phyloP scores from a whole-genome alignment of 2,888 invertebrate genomes.

The Ormia ochracea region DNA sequence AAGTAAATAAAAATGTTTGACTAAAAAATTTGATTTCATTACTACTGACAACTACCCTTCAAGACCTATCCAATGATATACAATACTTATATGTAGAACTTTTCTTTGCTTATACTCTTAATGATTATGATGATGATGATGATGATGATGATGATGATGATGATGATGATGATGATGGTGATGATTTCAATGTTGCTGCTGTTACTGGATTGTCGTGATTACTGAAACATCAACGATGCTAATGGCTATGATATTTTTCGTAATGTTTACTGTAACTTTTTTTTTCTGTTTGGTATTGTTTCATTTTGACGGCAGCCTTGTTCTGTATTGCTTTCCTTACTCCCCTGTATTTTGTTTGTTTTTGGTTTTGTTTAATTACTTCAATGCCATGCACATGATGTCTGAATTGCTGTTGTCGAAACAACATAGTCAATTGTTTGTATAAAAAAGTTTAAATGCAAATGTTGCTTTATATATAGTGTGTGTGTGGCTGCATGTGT shows the following conservation, averaged over 20 bases:
- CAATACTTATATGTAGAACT: too few relatives aligned
- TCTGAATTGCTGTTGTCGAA: not conserved
- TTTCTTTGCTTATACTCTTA: too few relatives aligned
- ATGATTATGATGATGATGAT: too few relatives aligned
- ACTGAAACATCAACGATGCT: conserved; percentile 41
- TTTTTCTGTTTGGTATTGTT: conserved; percentile 26
- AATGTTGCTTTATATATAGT: not conserved
- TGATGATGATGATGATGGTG: not conserved
- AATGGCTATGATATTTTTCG: conserved; percentile 11
- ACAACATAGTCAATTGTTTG: conserved; percentile 18
- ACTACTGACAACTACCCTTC: too few relatives aligned
- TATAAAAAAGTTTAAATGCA: not conserved
- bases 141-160: too few relatives aligned
- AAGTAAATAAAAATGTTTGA: too few relatives aligned
- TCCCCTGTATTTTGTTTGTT: not conserved
- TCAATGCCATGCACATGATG: conserved; percentile 12
- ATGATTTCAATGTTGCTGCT: conserved; percentile 4
- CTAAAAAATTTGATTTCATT: too few relatives aligned
- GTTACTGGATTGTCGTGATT: conserved; percentile 25
- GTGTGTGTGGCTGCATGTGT: not conserved
- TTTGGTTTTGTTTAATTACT: conserved; percentile 29
- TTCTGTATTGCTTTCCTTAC: too few relatives aligned
- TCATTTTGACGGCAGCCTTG: conserved; percentile 14
- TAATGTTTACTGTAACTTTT: not conserved
- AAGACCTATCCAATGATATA: too few relatives aligned